Evolutionary conservation across 1,140 invertebrate species (phyloP).

Genomic region (Coptotermes formosanus): DNA sequence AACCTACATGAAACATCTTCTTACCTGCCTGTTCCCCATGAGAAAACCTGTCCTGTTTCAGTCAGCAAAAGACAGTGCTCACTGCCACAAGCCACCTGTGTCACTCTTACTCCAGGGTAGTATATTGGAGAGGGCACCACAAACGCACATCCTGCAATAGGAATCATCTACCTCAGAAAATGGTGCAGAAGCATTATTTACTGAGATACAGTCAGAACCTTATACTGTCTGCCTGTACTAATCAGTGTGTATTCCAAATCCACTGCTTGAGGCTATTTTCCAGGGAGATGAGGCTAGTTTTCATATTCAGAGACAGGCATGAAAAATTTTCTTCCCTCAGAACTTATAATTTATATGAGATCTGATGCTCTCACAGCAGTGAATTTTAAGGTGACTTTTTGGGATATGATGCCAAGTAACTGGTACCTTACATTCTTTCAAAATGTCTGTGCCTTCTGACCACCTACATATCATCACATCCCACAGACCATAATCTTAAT

Average conservation of each 20-base stretch:
- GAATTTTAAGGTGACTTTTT: too few species aligned
- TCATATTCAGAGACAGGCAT: too few species aligned
- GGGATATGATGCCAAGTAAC: too few species aligned
- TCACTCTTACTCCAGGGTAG: constrained; percentile 47
- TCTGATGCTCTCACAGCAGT: too few species aligned
- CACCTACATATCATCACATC: background rate
- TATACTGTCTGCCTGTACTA: too few species aligned
- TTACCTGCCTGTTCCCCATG: constrained; percentile 79
- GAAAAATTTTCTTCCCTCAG: too few species aligned
- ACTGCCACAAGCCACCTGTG: constrained; percentile 70
- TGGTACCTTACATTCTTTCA: background rate
- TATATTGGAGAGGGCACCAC: constrained; percentile 32
- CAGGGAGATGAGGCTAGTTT: too few species aligned
- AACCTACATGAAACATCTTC: constrained; percentile 33
- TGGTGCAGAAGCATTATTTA: too few species aligned
- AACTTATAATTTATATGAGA: too few species aligned
- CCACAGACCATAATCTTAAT: background rate
- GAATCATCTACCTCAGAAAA: background rate
- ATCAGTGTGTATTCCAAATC: too few species aligned
- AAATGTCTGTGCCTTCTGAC: background rate
- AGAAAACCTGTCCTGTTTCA: constrained; percentile 69
- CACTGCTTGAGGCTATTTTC: too few species aligned
- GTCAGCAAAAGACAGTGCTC: constrained; percentile 76
- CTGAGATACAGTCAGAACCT: too few species aligned
- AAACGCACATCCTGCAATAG: constrained; percentile 29